Evolutionary conservation across 1,140 invertebrate genomes (phyloP), one percentile per base, ranked within the genome.

Genomic region (Scaptomyza montana): DNA sequence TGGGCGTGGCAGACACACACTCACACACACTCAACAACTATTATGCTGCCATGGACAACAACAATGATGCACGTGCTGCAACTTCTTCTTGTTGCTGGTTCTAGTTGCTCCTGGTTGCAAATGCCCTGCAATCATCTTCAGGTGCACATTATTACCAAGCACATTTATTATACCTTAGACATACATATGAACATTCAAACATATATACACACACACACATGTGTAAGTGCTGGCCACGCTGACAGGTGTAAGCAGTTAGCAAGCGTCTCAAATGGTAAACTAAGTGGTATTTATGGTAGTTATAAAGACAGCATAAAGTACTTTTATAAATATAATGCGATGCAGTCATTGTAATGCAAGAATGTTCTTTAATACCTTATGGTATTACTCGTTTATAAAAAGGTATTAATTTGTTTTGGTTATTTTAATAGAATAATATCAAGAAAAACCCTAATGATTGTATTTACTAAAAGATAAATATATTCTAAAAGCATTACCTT

Each of bases 61-160:
- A 47, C 59, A 57, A 73, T 68, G 69, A 51, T 82, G 78, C 82
- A 89, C 78, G 82, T 87, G 81, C 57, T 45, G 16, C 33, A 8
- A 7, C 33, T 36, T 54, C 69, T 47, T 43, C 21, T 33, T 49
- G 19, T 57, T 19, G 21, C 74, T 47, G 16, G 28, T 33, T 47
- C 43, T 45, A 25, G 53, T 50, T 49, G 55, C 59, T 46, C n/a
- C 62, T 75, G 53, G 56, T 65, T 71, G 73, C 55, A 78, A 78
- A 76, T 78, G 59, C 76, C 36, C 72, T 54, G 73, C 76, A 78
- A 67, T 78, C 62, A 62, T 59, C 57, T 70, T 49, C 71, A 69
- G 66, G 71, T 73, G 74, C 54, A 25, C 77, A 72, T 66, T 68
- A 67, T 73, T 67, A 66, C 69, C 66, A 55, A 73, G 50, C 47